Percentiles rank a stretch among this genome's conserved stretches.
These are phyloP conservation scores for Numida meleagris DNA, from an alignment of 2,113 vertebrate genomes.

Conservation along the genomic window DNA sequence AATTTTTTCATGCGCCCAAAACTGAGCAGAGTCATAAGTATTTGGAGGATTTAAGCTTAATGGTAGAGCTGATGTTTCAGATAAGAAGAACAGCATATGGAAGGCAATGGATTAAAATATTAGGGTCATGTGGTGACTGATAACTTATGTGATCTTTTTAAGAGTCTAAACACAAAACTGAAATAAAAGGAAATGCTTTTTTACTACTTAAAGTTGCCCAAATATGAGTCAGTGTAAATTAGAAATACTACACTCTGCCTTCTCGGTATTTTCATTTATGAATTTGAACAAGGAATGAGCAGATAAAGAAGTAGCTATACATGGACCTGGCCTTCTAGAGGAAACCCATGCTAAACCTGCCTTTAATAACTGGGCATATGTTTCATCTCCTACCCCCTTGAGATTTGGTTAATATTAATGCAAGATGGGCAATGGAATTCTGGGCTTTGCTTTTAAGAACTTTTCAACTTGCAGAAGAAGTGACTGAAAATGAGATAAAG, in stretches of 20 bases:
- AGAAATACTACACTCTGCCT: neutral
- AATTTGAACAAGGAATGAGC: neutral
- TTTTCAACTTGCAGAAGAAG: neutral
- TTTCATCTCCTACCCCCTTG: neutral
- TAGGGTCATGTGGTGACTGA: neutral
- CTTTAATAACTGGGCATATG: conserved; percentile 3
- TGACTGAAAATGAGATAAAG: neutral
- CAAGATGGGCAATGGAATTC: conserved; percentile 18
- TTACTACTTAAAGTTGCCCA: neutral
- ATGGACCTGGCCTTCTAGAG: neutral
- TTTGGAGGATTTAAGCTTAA: neutral
- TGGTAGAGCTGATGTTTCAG: neutral
- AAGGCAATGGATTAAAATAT: neutral
- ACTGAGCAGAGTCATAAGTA: neutral
- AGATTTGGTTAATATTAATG: conserved; percentile 23
- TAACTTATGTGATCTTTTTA: neutral
- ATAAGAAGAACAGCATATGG: neutral
- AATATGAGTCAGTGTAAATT: neutral
- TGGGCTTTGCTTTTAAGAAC: neutral
- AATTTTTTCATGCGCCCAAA: neutral
- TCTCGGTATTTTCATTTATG: neutral
- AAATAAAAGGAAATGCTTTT: neutral
- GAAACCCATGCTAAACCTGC: neutral
- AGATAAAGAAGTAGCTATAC: neutral
- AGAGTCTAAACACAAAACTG: neutral